A percentile compares a stretch with the other conserved stretches of the same genome.
These are phyloP conservation scores for Enteromius paludinosus DNA, from an alignment of 2,797 vertebrate species.

Conservation along the genomic window DNA sequence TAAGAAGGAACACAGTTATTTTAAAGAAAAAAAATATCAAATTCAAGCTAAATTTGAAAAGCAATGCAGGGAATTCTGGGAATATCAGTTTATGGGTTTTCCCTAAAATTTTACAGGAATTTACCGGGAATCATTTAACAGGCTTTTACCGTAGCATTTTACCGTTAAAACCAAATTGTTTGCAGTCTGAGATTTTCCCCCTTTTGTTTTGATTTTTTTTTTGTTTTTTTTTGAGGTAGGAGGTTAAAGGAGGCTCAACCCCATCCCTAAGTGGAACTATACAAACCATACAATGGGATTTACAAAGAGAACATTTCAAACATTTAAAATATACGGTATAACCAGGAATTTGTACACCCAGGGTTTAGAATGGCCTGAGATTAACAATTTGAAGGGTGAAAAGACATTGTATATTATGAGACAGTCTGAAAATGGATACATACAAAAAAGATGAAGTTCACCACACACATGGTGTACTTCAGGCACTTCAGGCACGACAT, in stretches of 20 bases:
- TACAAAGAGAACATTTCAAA: neutral
- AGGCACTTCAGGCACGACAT: conserved; percentile 83
- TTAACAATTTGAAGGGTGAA: neutral
- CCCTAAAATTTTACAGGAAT: no score
- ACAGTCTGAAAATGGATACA: conserved; percentile 55
- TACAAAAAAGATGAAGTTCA: conserved; percentile 83
- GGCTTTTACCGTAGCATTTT: no score
- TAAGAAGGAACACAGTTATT: no score
- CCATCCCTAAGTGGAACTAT: neutral
- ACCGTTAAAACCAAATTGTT: no score
- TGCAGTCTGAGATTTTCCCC: no score
- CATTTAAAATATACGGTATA: neutral
- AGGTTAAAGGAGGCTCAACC: neutral
- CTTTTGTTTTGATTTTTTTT: neutral
- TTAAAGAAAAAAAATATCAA: no score
- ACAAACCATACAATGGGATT: neutral
- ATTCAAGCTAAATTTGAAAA: no score
- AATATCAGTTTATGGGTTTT: no score
- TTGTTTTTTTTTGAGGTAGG: neutral
- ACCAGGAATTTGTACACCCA: neutral
- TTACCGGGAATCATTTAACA: no score
- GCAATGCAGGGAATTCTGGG: no score
- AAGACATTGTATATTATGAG: neutral
- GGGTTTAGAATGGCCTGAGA: neutral
- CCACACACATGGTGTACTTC: conserved; percentile 80